Evolutionary conservation across 2,888 invertebrate species (phyloP).

Genomic region (Diogma glabrata): DNA sequence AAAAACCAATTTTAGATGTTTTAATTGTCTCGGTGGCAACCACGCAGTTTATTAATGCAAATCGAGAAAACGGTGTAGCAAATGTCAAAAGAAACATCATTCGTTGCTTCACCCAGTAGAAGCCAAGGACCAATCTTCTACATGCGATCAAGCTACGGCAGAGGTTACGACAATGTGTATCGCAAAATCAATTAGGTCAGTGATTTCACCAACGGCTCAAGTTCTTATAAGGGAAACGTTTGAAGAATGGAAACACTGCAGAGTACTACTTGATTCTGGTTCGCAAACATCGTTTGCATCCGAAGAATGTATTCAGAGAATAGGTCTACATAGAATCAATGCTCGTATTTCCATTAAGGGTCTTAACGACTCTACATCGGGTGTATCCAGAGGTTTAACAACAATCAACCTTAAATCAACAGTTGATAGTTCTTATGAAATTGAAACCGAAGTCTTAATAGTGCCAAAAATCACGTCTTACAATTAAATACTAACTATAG

Average conservation of each 20-base stretch:
- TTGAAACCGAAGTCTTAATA: no score
- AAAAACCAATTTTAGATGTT: no score
- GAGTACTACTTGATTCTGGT: background rate
- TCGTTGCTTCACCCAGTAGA: no score
- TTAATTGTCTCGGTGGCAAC: no score
- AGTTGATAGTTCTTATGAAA: no score
- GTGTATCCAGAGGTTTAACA: background rate
- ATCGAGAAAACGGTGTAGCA: no score
- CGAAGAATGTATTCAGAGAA: background rate
- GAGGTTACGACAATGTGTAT: background rate
- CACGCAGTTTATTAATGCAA: no score
- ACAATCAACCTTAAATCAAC: background rate
- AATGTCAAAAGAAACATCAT: no score
- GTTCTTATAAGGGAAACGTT: background rate
- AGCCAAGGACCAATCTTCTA: no score
- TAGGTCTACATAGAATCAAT: background rate
- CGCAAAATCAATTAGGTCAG: background rate
- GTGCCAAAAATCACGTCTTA: no score
- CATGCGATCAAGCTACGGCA: no score
- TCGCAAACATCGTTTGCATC: background rate
- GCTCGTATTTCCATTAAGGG: background rate
- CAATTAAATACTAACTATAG: background rate
- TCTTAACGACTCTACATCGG: background rate
- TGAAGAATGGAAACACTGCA: background rate
- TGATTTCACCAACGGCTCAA: background rate